Evolutionary conservation across 2,797 vertebrate species (phyloP).

Genomic region (Podarcis lilfordi): DNA sequence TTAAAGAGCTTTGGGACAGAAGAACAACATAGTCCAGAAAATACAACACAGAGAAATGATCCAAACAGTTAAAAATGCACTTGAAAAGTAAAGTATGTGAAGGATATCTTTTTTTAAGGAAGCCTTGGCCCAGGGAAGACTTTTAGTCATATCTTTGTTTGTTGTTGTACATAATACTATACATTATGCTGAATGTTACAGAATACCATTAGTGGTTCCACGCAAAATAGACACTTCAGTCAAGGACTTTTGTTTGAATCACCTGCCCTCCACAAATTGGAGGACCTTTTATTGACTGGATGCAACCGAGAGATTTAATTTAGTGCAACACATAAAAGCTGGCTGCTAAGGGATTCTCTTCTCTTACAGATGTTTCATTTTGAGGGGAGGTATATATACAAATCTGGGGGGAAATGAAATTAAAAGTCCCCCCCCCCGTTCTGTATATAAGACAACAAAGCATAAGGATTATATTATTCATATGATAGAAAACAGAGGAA

Average conservation of each 20-base stretch:
- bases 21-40: constrained; percentile 53
- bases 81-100: constrained; percentile 38
- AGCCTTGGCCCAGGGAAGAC: constrained; percentile 46
- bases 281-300: constrained; percentile 59
- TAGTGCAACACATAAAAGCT: constrained; percentile 50
- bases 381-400: constrained; percentile 12
- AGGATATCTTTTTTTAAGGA: constrained; percentile 29
- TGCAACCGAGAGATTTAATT: constrained; percentile 61
- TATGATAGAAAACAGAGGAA: no score
- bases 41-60: constrained; percentile 45
- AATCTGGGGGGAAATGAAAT: not conserved
- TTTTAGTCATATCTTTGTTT: constrained; percentile 68
- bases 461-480: not conserved
- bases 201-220: constrained; percentile 70
- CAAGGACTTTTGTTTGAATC: constrained; percentile 75
- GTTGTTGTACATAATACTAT: constrained; percentile 60
- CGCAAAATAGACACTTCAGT: constrained; percentile 69
- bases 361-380: constrained; percentile 28
- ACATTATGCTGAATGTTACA: constrained; percentile 62
- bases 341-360: constrained; percentile 45
- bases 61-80: constrained; percentile 59
- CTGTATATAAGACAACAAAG: not conserved
- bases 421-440: not conserved
- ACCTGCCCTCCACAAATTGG: constrained; percentile 67
- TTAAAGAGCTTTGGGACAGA: constrained; percentile 42